Base-by-base conservation (phyloP, 2,797 vertebrate species). In the Acanthornis magna region DNA sequence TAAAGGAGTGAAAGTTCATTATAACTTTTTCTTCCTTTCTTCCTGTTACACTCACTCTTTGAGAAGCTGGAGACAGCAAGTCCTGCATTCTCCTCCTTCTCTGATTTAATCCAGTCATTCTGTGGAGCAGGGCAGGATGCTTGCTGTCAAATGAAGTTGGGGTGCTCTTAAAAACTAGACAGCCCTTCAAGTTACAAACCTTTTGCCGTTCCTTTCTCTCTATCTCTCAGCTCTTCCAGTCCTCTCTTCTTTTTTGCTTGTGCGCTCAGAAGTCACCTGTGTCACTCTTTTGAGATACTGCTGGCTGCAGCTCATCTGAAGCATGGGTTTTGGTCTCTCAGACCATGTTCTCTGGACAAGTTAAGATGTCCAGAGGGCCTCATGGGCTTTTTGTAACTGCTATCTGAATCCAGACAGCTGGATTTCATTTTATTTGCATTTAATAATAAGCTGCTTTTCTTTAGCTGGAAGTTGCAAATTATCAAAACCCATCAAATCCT, bases 361-460 rank as follows among this genome's bases (percentile, higher is more conserved):
- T 96, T 97, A 95, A 97, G 88, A 97, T 97, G 94, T 97, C 85
- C 84, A 91, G 89, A 96, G 94, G 95, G 93, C 94, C 92, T 98
- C 77, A 65, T 93, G 78, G 83, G 94, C 74, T 97, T 97, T 98
- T 85, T 96, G 82, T 96, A 96, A 96, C 97, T 98, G 97, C 95
- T 96, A 54, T 98, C 97, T 98, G 92, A 58, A 97, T 92, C 89
- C 95, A 96, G 88, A 91, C 96, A 98, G 95, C 92, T 36, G 76
- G 96, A 97, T 93, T 97, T 97, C 82, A 87, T 90, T 95, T 91
- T 95, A 94, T 91, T 95, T 97, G 95, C 95, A 96, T 97, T 97
- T 97, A 96, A 96, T 98, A 98, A 98, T 97, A 98, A 97, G 95
- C 95, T 89, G 32, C 90, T 96, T 97, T 97, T 97, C 95, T 94